Percentiles rank a stretch among this genome's conserved stretches.
phyloP scores from a whole-genome alignment of 2,888 invertebrate species.

The Acanthosoma haemorrhoidale region DNA sequence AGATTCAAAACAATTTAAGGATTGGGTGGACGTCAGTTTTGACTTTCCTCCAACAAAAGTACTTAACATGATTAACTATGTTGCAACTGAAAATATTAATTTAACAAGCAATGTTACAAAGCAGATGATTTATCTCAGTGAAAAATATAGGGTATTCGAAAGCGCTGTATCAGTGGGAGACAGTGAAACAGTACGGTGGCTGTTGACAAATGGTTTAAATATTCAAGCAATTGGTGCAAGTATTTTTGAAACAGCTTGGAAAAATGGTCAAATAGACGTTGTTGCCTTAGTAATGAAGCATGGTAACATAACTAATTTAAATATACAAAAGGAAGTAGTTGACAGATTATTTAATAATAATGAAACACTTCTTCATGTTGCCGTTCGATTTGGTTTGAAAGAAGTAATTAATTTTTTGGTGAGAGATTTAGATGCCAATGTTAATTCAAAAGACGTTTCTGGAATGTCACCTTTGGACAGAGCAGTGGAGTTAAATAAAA shows the following conservation, averaged over 20 bases:
- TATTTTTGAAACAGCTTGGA: not conserved
- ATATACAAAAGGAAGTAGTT: not conserved
- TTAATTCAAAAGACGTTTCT: not conserved
- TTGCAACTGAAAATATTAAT: not conserved
- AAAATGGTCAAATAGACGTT: not conserved
- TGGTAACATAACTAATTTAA: not conserved
- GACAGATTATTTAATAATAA: not conserved
- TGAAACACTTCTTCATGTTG: constrained; percentile 11
- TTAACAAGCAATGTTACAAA: not conserved
- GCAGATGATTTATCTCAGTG: not conserved
- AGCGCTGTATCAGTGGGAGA: not conserved
- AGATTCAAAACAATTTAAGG: not conserved
- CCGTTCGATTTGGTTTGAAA: not conserved
- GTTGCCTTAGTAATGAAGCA: not conserved
- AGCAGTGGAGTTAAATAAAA: constrained; percentile 3
- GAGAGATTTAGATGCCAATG: not conserved
- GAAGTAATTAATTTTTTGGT: not conserved
- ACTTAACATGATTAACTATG: not conserved
- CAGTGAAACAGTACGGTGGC: not conserved
- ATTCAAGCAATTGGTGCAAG: not conserved
- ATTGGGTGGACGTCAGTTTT: not conserved
- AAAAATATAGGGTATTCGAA: not conserved
- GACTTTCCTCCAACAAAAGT: not conserved
- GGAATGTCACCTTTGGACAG: not conserved
- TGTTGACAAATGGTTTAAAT: not conserved